These are phyloP conservation scores for Prosapia bicincta DNA, from an alignment of 2,888 invertebrate genomes.

Conservation along the genomic window DNA sequence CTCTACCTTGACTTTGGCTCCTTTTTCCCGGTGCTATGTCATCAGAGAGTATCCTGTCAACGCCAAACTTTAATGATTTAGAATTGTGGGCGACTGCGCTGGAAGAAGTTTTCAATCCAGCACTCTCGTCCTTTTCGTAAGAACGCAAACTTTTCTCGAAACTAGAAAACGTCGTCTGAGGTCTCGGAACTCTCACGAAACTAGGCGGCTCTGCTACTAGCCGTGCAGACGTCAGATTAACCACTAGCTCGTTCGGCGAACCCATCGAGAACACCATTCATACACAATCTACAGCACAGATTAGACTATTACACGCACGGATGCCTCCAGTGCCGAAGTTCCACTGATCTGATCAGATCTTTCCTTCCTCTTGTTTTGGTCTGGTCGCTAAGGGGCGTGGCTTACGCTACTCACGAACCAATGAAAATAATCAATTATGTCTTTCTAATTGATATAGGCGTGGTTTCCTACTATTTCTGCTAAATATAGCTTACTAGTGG, in stretches of 20 bases:
- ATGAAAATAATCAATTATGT: not conserved
- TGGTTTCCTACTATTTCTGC: not conserved
- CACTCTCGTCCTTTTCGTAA: not conserved
- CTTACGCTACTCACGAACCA: not conserved
- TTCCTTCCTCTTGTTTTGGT: not conserved
- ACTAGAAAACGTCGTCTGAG: not conserved
- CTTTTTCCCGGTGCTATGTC: conserved; percentile 42
- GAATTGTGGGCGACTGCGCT: not conserved
- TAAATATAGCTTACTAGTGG: not conserved
- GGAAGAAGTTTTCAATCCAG: not conserved
- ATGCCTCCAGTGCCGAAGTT: not conserved
- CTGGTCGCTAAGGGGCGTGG: not conserved
- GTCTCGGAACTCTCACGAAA: not conserved
- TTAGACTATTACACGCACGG: not conserved
- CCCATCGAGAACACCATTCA: not conserved
- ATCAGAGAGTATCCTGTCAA: conserved; percentile 63
- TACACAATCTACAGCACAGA: not conserved
- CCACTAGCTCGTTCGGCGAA: not conserved
- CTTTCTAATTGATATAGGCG: not conserved
- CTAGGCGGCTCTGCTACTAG: not conserved
- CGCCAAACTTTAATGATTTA: conserved; percentile 60
- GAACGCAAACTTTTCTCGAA: not conserved
- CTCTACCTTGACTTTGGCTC: too few species aligned
- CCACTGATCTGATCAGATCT: not conserved
- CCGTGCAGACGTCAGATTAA: not conserved